A percentile compares a stretch with the other conserved stretches of the same genome.
Conservation (phyloP, 2,888 invertebrate species). For the Macrosiphum euphorbiae region DNA sequence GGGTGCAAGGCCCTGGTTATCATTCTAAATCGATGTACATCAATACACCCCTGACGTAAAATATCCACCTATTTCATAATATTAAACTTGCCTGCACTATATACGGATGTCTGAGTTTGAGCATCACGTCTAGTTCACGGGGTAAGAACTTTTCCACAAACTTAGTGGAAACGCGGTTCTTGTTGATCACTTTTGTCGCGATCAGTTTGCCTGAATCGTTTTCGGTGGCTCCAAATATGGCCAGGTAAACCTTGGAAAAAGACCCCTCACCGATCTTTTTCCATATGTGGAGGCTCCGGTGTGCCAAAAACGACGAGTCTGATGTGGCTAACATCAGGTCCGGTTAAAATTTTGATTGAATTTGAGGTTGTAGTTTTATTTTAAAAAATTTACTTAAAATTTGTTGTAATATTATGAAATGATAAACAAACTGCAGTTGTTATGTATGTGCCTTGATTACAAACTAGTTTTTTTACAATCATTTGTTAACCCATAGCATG, state of each 20-base stretch:
- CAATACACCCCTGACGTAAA: too few relatives aligned
- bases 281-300: neutral
- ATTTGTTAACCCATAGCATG: too few relatives aligned
- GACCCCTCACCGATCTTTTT: slow-evolving; percentile 42
- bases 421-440: neutral
- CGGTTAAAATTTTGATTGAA: neutral
- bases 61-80: neutral
- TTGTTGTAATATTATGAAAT: neutral
- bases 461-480: too few relatives aligned
- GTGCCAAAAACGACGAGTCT: neutral
- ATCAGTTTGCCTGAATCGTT: too few relatives aligned
- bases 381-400: too few relatives aligned
- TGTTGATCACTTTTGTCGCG: too few relatives aligned
- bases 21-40: too few relatives aligned
- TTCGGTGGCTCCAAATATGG: neutral
- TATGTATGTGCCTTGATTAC: neutral
- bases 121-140: slow-evolving; percentile 53
- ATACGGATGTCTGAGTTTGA: slow-evolving; percentile 44
- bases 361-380: too few relatives aligned
- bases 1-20: too few relatives aligned
- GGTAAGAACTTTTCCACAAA: slow-evolving; percentile 55
- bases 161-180: slow-evolving; percentile 1
- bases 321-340: neutral
- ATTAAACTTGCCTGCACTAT: slow-evolving; percentile 32
- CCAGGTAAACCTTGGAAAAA: slow-evolving; percentile 32